A percentile compares a stretch with the other conserved stretches of the same genome.
Conservation (phyloP, 2,888 invertebrate genomes). For the Cephalotes varians region DNA sequence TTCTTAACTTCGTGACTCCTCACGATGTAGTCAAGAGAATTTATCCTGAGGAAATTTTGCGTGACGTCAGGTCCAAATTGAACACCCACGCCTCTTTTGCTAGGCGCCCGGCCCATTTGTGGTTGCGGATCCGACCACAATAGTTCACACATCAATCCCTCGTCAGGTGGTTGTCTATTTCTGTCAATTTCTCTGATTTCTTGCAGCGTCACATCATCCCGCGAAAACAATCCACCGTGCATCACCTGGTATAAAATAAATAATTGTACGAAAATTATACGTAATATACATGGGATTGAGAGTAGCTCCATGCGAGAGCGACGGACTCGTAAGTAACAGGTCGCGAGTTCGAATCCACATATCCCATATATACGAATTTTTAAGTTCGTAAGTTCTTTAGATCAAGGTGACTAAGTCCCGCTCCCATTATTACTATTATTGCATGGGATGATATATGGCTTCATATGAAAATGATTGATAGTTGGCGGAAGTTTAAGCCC, state of each 20-base stretch:
- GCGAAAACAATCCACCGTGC: constrained; percentile 99
- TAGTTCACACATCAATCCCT: constrained; percentile 98
- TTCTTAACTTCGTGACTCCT: constrained; percentile 99
- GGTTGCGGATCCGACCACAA: constrained; percentile 99
- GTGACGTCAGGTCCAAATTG: constrained; percentile 99
- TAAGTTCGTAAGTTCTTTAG: no score
- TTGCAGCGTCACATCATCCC: constrained; percentile 96
- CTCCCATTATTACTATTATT: no score
- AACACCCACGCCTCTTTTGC: constrained; percentile 98
- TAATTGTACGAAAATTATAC: constrained; percentile 17
- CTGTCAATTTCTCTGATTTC: constrained; percentile 96
- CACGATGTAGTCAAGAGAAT: constrained; percentile 97
- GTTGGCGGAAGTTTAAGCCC: no score
- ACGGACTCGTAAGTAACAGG: background rate
- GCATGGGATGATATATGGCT: no score
- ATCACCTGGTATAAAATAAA: constrained; percentile 89
- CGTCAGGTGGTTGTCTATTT: constrained; percentile 98
- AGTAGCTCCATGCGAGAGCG: background rate
- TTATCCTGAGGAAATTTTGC: constrained; percentile 92
- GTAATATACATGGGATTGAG: background rate
- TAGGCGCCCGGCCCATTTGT: constrained; percentile 94
- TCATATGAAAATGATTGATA: no score
- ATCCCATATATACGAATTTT: no score
- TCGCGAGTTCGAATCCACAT: no score
- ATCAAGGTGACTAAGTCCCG: no score